Base-by-base conservation (phyloP, 1,140 invertebrate species). In the Campodea augens region DNA sequence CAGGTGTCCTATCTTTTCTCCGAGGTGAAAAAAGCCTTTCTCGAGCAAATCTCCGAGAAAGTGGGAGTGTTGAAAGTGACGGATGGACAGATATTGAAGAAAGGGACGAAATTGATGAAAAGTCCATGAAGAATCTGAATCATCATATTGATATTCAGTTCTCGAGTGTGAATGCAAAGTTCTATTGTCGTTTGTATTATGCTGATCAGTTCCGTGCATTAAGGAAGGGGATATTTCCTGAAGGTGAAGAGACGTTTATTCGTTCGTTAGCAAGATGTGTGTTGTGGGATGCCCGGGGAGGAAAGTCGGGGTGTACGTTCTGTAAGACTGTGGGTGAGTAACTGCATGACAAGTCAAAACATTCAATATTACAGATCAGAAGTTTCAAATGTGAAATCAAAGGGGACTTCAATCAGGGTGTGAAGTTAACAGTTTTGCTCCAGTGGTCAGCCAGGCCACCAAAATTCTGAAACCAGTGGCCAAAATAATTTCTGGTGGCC, bases 251-350 rank as follows among this genome's bases (percentile, higher is more conserved):
- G 49, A 67, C 63, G 0, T 82, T 77, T 53, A 75, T 81, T 1
- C 69, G 90, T 5, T 98, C 92, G 21, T 63, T 99, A 25, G 77
- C 85, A 25, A 69, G 81, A 43, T 97, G 90, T 60, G 73, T 87
- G 19, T 77, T 80, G 25, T 99, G 95, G 95, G 79, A 86, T 22
- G 90, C 93, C 0, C 70, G 79, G 46, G 95, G 92, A 36, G 93
- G 95, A 12, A 98, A 98, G 64, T 96, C 90, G 10, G 92, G 93
- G 1, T 93, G 89, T 21, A 73, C 78, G 10, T 98, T 99, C 65
- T 87, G 82, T 56, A 97, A 98, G 70, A 97, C 89, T 15, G 68
- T 62, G 77, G 92, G 98, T 67, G 91, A 98, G 63, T 71, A 93
- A 36, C 98, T 96, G n/a, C n/a, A n/a, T n/a, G n/a, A n/a, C n/a